A percentile compares a stretch with the other conserved stretches of the same genome.
These are phyloP conservation scores for Loripinus fragilis DNA, from an alignment of 2,888 invertebrate species.

Conservation along the genomic window DNA sequence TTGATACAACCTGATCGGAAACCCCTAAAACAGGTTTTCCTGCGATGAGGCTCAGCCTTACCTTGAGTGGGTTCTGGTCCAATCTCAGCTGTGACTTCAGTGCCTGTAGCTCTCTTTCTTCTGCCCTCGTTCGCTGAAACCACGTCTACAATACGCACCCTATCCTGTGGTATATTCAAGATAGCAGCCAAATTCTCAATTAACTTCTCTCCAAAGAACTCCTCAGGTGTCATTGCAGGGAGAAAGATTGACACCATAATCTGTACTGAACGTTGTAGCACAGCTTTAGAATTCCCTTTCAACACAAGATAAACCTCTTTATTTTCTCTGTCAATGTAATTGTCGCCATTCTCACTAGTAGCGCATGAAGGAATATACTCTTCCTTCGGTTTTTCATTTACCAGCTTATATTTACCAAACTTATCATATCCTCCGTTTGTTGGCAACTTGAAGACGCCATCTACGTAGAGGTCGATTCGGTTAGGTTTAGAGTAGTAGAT, in stretches of 20 bases:
- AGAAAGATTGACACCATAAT: slow-evolving; percentile 66
- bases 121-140: slow-evolving; percentile 55
- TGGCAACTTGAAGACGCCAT: slow-evolving; percentile 48
- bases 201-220: slow-evolving; percentile 76
- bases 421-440: slow-evolving; percentile 48
- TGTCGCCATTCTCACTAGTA: slow-evolving; percentile 62
- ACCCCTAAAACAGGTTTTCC: too few species aligned
- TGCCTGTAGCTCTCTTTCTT: slow-evolving; percentile 49
- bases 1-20: too few species aligned
- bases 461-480: slow-evolving; percentile 65
- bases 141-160: slow-evolving; percentile 72
- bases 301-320: slow-evolving; percentile 68
- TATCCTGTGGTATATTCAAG: slow-evolving; percentile 67
- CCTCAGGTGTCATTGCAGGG: slow-evolving; percentile 72
- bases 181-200: slow-evolving; percentile 74
- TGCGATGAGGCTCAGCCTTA: neutral
- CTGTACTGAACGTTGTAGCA: slow-evolving; percentile 21
- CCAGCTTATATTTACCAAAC: too few species aligned
- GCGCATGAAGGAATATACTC: too few species aligned
- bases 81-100: slow-evolving; percentile 1
- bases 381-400: too few species aligned
- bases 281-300: slow-evolving; percentile 57
- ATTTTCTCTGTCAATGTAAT: slow-evolving; percentile 71
- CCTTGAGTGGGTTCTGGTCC: neutral
- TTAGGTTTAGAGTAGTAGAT: slow-evolving; percentile 67